phyloP scores from a whole-genome alignment of 2,888 invertebrate species.

The Idaea biselata region DNA sequence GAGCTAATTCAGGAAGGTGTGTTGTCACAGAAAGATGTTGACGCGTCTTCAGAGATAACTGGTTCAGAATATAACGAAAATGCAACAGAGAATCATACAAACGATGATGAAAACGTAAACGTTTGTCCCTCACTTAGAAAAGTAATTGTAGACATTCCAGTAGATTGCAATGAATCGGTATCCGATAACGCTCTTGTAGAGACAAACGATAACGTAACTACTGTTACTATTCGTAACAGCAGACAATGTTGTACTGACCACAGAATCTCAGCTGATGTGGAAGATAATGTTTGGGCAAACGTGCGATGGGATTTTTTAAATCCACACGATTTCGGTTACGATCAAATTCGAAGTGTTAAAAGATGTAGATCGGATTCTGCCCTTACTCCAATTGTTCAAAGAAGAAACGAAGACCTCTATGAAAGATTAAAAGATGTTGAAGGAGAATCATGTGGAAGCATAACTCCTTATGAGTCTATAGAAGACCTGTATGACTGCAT shows the following conservation, averaged over 20 bases:
- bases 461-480: conserved; percentile 76
- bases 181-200: conserved; percentile 60
- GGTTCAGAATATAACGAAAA: conserved; percentile 58
- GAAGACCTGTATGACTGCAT: conserved; percentile 76
- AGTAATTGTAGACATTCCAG: conserved; percentile 66
- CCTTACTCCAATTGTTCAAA: conserved; percentile 58
- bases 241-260: conserved; percentile 73
- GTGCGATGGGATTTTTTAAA: conserved; percentile 74
- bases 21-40: conserved; percentile 67
- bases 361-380: conserved; percentile 74
- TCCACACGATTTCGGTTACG: conserved; percentile 71
- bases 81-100: conserved; percentile 45
- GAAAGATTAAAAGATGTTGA: conserved; percentile 63
- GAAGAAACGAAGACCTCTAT: conserved; percentile 69
- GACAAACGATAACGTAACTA: conserved; percentile 63
- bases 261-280: conserved; percentile 70
- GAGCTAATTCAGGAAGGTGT: conserved; percentile 74
- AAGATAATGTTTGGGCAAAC: conserved; percentile 74
- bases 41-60: conserved; percentile 63
- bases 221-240: conserved; percentile 62
- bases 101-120: conserved; percentile 61
- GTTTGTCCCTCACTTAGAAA: conserved; percentile 56
- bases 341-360: conserved; percentile 68
- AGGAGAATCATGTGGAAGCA: conserved; percentile 69
- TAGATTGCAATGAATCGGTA: conserved; percentile 62